Conservation (phyloP, 2,888 invertebrate genomes). For the Asteroscopus sphinx region DNA sequence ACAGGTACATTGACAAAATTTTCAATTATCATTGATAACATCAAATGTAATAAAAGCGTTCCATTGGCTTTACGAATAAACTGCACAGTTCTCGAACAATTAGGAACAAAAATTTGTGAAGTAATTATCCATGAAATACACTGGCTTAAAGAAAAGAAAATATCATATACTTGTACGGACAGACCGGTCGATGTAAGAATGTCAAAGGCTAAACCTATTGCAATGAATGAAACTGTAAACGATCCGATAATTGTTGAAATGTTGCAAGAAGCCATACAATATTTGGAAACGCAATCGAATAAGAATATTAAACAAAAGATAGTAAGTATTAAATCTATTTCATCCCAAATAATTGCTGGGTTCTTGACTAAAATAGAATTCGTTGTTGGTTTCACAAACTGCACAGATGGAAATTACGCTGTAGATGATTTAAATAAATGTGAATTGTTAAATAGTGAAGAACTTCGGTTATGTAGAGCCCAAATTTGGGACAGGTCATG, state of each 20-base stretch:
- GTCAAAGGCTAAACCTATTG: conserved; percentile 50
- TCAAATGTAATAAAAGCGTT: conserved; percentile 73
- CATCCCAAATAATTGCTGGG: conserved; percentile 88
- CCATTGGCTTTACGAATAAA: conserved; percentile 63
- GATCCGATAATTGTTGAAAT: conserved; percentile 72
- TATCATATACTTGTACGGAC: conserved; percentile 72
- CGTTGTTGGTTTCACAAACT: conserved; percentile 89
- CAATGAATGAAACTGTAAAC: conserved; percentile 51
- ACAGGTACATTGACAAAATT: conserved; percentile 75
- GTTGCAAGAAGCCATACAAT: conserved; percentile 74
- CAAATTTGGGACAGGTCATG: conserved; percentile 90
- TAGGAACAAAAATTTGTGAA: conserved; percentile 75
- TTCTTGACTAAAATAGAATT: conserved; percentile 89
- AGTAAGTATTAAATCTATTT: conserved; percentile 79
- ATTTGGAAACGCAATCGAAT: conserved; percentile 77
- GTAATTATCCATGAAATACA: conserved; percentile 71
- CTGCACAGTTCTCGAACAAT: conserved; percentile 66
- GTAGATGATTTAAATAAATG: conserved; percentile 64
- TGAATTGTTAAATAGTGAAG: conserved; percentile 68
- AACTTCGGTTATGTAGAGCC: conserved; percentile 70
- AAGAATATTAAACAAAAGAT: conserved; percentile 75
- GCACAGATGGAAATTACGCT: conserved; percentile 74
- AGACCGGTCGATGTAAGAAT: conserved; percentile 69
- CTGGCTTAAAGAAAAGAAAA: conserved; percentile 69
- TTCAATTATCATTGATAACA: conserved; percentile 67